Evolutionary conservation across 1,140 invertebrate genomes (phyloP).

Genomic region (Drosophila sulfurigaster): DNA sequence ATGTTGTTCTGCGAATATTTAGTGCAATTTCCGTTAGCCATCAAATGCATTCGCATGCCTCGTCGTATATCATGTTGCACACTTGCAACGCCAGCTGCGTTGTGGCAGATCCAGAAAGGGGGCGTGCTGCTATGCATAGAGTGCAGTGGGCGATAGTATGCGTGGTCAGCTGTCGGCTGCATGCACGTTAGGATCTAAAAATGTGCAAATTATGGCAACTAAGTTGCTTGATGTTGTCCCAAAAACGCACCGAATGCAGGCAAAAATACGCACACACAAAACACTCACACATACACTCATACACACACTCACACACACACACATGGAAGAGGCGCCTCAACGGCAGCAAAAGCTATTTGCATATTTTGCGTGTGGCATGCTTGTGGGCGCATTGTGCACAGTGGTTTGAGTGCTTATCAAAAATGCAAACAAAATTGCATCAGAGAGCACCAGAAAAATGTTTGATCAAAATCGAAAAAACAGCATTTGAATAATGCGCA

Average conservation of each 20-base stretch:
- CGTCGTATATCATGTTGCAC: slow-evolving; percentile 44
- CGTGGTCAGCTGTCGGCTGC: slow-evolving; percentile 60
- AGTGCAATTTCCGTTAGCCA: slow-evolving; percentile 71
- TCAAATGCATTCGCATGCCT: slow-evolving; percentile 66
- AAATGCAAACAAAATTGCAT: slow-evolving; percentile 39
- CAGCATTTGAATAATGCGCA: slow-evolving; percentile 27
- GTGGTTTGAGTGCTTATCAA: slow-evolving; percentile 37
- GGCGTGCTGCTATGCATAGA: too few species aligned
- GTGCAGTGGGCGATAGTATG: background rate
- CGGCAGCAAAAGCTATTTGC: slow-evolving; percentile 45
- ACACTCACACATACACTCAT: background rate
- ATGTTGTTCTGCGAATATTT: slow-evolving; percentile 48
- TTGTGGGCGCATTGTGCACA: slow-evolving; percentile 66
- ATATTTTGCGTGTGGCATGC: slow-evolving; percentile 60
- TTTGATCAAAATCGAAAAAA: background rate
- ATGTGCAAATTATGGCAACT: slow-evolving; percentile 81
- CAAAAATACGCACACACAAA: slow-evolving; percentile 20
- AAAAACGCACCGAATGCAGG: slow-evolving; percentile 12
- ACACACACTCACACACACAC: background rate
- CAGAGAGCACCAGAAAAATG: slow-evolving; percentile 16
- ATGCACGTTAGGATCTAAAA: slow-evolving; percentile 61
- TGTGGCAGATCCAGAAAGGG: too few species aligned
- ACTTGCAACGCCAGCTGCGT: slow-evolving; percentile 8
- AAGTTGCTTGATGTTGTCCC: slow-evolving; percentile 71
- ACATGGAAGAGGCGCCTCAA: background rate